Evolutionary conservation across 1,140 invertebrate species (phyloP).

Genomic region (Sesamia nonagrioides): DNA sequence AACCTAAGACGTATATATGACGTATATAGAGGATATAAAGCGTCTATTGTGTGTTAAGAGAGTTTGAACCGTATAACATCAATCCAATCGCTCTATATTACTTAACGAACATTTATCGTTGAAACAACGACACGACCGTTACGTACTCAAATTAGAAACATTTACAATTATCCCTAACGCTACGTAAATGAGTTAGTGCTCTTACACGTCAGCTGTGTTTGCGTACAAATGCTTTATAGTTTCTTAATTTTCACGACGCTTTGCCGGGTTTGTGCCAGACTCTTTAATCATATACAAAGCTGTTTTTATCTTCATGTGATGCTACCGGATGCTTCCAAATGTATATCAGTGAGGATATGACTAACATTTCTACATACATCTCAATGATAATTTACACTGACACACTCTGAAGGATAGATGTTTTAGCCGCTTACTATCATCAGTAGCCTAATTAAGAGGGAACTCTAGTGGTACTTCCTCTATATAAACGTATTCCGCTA

Average conservation of each 20-base stretch:
- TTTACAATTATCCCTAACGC: slow-evolving; percentile 64
- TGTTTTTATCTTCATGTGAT: not conserved
- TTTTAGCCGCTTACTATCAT: no score
- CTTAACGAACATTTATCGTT: slow-evolving; percentile 69
- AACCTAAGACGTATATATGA: no score
- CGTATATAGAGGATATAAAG: not conserved
- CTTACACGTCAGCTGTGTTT: slow-evolving; percentile 38
- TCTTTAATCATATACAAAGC: not conserved
- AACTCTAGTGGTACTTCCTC: no score
- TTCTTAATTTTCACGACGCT: slow-evolving; percentile 23
- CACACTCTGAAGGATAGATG: no score
- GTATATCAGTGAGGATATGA: not conserved
- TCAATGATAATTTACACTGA: not conserved
- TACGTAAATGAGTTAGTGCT: slow-evolving; percentile 49
- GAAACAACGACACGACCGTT: slow-evolving; percentile 62
- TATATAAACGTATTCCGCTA: no score
- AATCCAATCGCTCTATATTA: slow-evolving; percentile 43
- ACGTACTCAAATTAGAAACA: slow-evolving; percentile 70
- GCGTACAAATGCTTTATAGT: slow-evolving; percentile 31
- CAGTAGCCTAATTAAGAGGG: no score
- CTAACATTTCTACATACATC: no score
- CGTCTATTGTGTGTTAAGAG: slow-evolving; percentile 10
- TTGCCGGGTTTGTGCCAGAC: slow-evolving; percentile 16
- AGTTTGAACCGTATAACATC: not conserved
- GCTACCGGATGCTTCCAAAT: not conserved